Conservation (phyloP, 2,888 invertebrate species). For the Julus scanicus region DNA sequence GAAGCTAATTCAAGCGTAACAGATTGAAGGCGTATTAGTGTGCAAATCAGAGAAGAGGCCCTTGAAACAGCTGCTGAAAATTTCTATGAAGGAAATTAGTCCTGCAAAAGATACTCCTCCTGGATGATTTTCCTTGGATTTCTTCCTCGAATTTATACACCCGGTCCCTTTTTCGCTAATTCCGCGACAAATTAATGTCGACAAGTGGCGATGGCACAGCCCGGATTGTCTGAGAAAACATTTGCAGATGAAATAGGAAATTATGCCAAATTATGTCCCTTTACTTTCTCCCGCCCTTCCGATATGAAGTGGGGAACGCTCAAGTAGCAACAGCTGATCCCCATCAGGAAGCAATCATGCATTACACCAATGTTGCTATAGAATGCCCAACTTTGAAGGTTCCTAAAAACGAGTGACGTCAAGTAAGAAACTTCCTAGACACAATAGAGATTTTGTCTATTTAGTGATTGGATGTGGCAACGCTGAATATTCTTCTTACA, state of each 20-base stretch:
- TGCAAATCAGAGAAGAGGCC: conserved; percentile 36
- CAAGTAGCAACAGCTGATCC: conserved; percentile 23
- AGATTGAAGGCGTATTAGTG: conserved; percentile 42
- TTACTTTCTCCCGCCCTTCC: background rate
- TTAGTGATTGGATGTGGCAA: too few species aligned
- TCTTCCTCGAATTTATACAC: background rate
- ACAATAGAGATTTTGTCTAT: too few species aligned
- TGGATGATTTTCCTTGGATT: background rate
- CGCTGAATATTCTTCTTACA: background rate
- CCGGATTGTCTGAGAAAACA: conserved; percentile 17
- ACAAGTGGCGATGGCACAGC: conserved; percentile 45
- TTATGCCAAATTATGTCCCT: background rate
- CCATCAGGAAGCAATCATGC: conserved; percentile 34
- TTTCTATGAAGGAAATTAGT: conserved; percentile 13
- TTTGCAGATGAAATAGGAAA: conserved; percentile 27
- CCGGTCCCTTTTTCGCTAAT: conserved; percentile 25
- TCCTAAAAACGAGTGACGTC: background rate
- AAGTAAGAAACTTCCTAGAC: background rate
- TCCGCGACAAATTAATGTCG: conserved; percentile 31
- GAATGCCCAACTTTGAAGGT: background rate
- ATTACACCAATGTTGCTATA: background rate
- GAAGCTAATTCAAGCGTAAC: conserved; percentile 40
- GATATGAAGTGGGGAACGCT: conserved; percentile 14
- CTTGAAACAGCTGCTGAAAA: conserved; percentile 27
- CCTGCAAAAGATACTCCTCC: conserved; percentile 18